A percentile compares a stretch with the other conserved stretches of the same genome.
Conservation (phyloP, 2,888 invertebrate species). For the Acanthosepion lycidas region DNA sequence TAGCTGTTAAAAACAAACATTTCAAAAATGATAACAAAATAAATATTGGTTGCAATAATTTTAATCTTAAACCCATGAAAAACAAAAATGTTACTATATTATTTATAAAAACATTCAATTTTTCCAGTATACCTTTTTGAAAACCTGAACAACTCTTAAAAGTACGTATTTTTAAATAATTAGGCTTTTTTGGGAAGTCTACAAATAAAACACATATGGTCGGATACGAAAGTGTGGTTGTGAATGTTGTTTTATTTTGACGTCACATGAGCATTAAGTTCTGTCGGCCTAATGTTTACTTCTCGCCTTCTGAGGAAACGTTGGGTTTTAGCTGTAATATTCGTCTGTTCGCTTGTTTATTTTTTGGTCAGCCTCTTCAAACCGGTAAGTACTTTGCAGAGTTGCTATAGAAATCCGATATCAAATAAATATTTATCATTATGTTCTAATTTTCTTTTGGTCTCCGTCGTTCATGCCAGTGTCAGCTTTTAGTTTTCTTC, state of each 20-base stretch:
- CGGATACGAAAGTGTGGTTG: not conserved
- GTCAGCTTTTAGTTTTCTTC: not conserved
- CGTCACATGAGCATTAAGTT: not conserved
- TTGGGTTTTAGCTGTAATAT: constrained; percentile 50
- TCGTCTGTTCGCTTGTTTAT: constrained; percentile 49
- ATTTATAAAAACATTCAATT: too few species aligned
- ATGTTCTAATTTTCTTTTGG: not conserved
- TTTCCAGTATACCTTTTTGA: too few species aligned
- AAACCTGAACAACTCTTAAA: too few species aligned
- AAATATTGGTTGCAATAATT: too few species aligned
- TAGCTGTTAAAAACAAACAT: too few species aligned
- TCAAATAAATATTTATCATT: not conserved
- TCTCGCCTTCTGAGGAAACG: constrained; percentile 48
- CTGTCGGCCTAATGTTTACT: constrained; percentile 48
- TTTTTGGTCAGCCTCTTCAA: constrained; percentile 47
- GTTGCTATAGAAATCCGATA: not conserved
- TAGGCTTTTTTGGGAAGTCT: too few species aligned
- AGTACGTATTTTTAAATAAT: too few species aligned
- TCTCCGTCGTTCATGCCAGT: not conserved
- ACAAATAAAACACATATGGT: not conserved
- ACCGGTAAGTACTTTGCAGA: constrained; percentile 43
- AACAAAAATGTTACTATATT: too few species aligned
- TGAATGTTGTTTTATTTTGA: not conserved
- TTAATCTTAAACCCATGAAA: too few species aligned
- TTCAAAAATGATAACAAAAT: too few species aligned